A percentile compares a stretch with the other conserved stretches of the same genome.
These are phyloP conservation scores for Neosilurus hyrtlii DNA, from an alignment of 2,797 vertebrate species.

Conservation along the genomic window DNA sequence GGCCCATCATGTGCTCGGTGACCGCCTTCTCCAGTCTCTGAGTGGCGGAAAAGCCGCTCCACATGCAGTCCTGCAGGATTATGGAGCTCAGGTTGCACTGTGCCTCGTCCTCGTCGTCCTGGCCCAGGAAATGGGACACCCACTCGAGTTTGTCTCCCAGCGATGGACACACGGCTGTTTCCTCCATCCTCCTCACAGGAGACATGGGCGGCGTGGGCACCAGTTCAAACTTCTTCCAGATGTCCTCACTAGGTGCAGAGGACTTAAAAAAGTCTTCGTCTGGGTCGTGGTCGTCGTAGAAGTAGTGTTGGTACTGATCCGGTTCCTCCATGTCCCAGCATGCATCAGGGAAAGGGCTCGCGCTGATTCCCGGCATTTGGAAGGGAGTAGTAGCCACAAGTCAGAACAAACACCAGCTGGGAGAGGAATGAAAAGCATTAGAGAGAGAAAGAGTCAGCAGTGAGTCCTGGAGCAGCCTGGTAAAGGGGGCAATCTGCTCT, in stretches of 20 bases:
- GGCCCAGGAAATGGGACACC: constrained; percentile 76
- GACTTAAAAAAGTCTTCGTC: constrained; percentile 92
- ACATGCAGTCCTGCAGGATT: constrained; percentile 97
- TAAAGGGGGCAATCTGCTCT: neutral
- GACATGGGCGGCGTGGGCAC: constrained; percentile 88
- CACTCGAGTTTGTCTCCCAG: constrained; percentile 78
- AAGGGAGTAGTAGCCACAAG: constrained; percentile 48
- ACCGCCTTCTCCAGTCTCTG: constrained; percentile 88
- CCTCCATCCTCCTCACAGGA: constrained; percentile 75
- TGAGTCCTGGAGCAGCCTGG: neutral
- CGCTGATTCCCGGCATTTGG: constrained; percentile 73
- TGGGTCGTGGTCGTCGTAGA: constrained; percentile 86
- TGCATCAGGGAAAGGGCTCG: constrained; percentile 70
- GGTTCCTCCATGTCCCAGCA: constrained; percentile 84
- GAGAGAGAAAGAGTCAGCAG: neutral
- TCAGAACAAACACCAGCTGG: constrained; percentile 67
- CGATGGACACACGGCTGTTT: constrained; percentile 65
- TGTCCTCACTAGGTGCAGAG: constrained; percentile 93
- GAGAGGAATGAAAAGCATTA: constrained; percentile 19
- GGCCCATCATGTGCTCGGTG: constrained; percentile 72
- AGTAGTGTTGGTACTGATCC: constrained; percentile 89
- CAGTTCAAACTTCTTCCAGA: constrained; percentile 99
- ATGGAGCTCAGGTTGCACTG: constrained; percentile 85
- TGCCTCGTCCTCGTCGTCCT: constrained; percentile 80
- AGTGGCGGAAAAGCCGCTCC: constrained; percentile 91